Percentiles rank a stretch among this genome's conserved stretches.
These are phyloP conservation scores for Oryzaephilus surinamensis DNA, from an alignment of 1,140 invertebrate genomes.

Conservation along the genomic window DNA sequence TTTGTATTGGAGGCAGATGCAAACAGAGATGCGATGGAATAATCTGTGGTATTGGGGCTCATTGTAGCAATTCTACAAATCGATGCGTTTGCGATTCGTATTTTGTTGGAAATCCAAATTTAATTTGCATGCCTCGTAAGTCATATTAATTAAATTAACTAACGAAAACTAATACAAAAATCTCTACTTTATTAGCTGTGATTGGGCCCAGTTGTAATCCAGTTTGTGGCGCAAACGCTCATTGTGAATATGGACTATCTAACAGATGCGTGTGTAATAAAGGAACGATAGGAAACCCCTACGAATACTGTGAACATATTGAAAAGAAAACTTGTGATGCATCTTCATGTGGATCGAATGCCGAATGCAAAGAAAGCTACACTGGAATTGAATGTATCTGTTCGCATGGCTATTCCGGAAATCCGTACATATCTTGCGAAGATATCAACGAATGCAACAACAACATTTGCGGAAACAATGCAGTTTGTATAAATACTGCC, in stretches of 20 bases:
- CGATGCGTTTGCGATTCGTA: conserved; percentile 78
- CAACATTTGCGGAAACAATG: conserved; percentile 74
- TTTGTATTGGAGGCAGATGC: conserved; percentile 74
- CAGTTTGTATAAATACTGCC: conserved; percentile 77
- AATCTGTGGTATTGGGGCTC: conserved; percentile 71
- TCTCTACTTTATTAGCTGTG: conserved; percentile 48
- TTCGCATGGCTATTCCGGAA: conserved; percentile 69
- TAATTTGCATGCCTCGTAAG: conserved; percentile 86
- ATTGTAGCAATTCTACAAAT: conserved; percentile 66
- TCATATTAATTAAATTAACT: conserved; percentile 25
- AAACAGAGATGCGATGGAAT: conserved; percentile 75
- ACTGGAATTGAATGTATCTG: conserved; percentile 72
- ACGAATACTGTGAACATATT: conserved; percentile 55
- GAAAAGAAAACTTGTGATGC: conserved; percentile 59
- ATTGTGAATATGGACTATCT: conserved; percentile 69
- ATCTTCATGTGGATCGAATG: conserved; percentile 63
- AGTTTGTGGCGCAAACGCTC: conserved; percentile 68
- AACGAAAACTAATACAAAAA: neutral
- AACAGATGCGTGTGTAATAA: conserved; percentile 75
- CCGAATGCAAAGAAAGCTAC: conserved; percentile 62
- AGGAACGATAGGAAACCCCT: conserved; percentile 78
- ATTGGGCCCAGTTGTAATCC: conserved; percentile 67
- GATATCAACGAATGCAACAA: conserved; percentile 78
- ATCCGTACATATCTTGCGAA: conserved; percentile 74
- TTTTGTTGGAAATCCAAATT: conserved; percentile 79